These are phyloP conservation scores for Serrognathus titanus DNA, from an alignment of 2,888 invertebrate species.

Conservation along the genomic window DNA sequence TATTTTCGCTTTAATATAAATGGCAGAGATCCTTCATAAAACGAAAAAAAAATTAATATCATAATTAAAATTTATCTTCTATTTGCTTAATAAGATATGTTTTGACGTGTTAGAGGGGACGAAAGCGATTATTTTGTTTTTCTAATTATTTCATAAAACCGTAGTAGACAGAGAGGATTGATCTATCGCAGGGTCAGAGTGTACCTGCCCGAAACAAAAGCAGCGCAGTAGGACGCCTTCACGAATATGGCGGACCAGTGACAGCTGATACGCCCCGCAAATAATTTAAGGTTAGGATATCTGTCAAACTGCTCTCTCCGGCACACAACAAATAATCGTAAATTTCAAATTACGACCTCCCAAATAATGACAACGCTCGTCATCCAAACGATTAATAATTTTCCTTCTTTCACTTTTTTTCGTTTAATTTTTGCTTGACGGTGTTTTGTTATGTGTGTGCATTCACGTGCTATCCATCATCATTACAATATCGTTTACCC, in stretches of 20 bases:
- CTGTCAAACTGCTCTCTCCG: conserved; percentile 4
- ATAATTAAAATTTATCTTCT: too few species aligned
- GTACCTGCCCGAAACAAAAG: conserved; percentile 8
- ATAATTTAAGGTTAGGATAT: conserved; percentile 14
- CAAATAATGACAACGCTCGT: neutral
- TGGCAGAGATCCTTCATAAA: too few species aligned
- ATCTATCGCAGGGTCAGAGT: too few species aligned
- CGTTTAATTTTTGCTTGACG: neutral
- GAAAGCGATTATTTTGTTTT: neutral
- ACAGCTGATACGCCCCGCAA: conserved; percentile 18
- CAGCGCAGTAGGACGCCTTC: conserved; percentile 16
- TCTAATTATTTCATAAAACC: neutral
- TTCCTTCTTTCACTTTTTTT: neutral
- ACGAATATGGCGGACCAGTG: conserved; percentile 15
- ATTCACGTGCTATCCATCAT: too few species aligned
- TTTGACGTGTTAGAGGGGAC: too few species aligned
- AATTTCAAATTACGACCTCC: neutral
- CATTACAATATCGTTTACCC: neutral
- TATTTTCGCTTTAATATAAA: too few species aligned
- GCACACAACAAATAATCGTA: neutral
- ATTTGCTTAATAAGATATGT: too few species aligned
- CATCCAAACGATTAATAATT: neutral
- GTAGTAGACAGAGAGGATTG: neutral
- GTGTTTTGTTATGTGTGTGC: neutral
- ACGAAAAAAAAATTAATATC: too few species aligned